phyloP scores from a whole-genome alignment of 2,113 vertebrate genomes.

The Albula goreensis region DNA sequence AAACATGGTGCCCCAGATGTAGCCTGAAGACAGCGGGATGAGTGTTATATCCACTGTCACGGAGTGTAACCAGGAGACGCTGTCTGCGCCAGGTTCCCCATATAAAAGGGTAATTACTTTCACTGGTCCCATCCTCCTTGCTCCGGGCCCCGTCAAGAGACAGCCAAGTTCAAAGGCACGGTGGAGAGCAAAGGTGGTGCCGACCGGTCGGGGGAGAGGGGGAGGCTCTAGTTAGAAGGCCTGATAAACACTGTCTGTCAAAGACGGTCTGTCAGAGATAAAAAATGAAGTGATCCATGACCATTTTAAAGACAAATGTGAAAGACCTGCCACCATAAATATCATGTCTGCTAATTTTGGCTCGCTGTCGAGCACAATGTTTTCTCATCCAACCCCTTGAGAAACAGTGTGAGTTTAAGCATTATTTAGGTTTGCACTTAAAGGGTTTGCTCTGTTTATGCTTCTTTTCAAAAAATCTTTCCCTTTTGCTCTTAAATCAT shows the following conservation, averaged over 20 bases:
- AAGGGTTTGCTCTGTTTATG: background rate
- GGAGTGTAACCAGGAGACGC: background rate
- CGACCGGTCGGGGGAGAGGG: background rate
- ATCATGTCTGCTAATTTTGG: background rate
- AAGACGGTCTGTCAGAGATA: background rate
- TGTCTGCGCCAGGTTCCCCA: background rate
- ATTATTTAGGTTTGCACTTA: background rate
- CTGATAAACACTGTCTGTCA: background rate
- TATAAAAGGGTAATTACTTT: background rate
- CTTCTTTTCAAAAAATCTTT: background rate
- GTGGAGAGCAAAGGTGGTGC: background rate
- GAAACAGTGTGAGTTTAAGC: background rate
- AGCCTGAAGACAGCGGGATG: background rate
- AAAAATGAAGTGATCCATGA: background rate
- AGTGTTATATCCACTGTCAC: background rate
- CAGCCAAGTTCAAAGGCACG: background rate
- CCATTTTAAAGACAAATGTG: background rate
- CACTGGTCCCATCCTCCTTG: background rate
- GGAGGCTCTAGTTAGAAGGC: background rate
- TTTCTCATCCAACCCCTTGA: background rate
- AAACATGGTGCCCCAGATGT: background rate
- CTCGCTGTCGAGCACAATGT: background rate
- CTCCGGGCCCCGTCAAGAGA: background rate
- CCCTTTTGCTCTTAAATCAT: background rate
- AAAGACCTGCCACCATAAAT: background rate